Conservation (phyloP, 2,113 vertebrate genomes). For the Pygathrix nemaeus region DNA sequence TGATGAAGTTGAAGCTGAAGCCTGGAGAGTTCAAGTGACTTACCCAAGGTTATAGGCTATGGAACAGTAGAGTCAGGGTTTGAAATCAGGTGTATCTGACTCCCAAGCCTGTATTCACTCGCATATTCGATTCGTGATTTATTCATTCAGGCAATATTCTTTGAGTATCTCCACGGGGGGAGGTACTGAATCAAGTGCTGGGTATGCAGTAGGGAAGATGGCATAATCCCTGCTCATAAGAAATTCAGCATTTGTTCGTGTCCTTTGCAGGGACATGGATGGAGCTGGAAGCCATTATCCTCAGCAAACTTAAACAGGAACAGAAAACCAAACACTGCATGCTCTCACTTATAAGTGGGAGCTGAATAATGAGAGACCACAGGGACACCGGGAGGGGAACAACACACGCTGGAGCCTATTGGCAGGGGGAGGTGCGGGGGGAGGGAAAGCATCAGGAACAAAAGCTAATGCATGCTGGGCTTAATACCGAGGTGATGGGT, state of each 20-base stretch:
- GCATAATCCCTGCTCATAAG: background rate
- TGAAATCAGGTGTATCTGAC: background rate
- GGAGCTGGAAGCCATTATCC: too few relatives aligned
- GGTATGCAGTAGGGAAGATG: background rate
- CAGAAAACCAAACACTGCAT: too few relatives aligned
- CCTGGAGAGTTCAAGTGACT: background rate
- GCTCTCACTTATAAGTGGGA: too few relatives aligned
- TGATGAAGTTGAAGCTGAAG: background rate
- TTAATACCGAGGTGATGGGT: too few relatives aligned
- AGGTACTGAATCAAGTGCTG: background rate
- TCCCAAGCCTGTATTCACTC: background rate
- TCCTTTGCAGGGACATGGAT: too few relatives aligned
- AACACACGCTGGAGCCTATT: too few relatives aligned
- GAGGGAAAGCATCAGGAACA: too few relatives aligned
- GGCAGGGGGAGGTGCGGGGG: too few relatives aligned
- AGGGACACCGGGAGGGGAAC: too few relatives aligned
- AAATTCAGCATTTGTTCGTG: background rate
- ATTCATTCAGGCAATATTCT: background rate
- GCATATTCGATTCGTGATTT: background rate
- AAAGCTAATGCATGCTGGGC: too few relatives aligned
- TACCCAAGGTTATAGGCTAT: background rate
- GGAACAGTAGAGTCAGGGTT: background rate
- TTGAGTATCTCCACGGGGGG: background rate
- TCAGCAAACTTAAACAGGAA: too few relatives aligned
- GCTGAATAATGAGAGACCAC: too few relatives aligned